Percentiles rank a stretch among this genome's conserved stretches.
phyloP scores from a whole-genome alignment of 2,113 vertebrate species.

The Salvelinus namaycush region DNA sequence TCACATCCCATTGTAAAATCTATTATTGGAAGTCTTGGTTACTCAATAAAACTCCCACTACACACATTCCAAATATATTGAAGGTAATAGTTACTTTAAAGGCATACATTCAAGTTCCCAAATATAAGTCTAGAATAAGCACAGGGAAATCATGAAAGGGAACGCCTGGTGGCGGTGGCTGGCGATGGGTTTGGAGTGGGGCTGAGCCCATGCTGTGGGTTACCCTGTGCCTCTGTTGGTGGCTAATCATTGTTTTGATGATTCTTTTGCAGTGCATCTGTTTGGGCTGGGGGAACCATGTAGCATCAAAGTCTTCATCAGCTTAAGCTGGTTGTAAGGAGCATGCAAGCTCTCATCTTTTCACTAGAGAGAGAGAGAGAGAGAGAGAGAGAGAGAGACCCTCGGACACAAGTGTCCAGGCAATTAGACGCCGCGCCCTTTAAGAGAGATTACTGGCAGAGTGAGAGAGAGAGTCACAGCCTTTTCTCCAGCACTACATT shows the following conservation, averaged over 20 bases:
- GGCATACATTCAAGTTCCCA: conserved; percentile 27
- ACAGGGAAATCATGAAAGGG: conserved; percentile 24
- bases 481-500: conserved; percentile 41
- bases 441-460: conserved; percentile 63
- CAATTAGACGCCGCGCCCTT: conserved; percentile 67
- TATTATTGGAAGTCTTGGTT: conserved; percentile 33
- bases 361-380: conserved; percentile 57
- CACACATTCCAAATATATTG: conserved; percentile 40
- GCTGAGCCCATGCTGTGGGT: conserved; percentile 54
- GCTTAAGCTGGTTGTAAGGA: conserved; percentile 75
- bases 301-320: conserved; percentile 75
- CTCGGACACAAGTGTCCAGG: conserved; percentile 66
- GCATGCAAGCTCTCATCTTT: conserved; percentile 68
- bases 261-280: conserved; percentile 64
- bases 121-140: conserved; percentile 4
- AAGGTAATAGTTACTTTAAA: conserved; percentile 15
- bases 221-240: conserved; percentile 57
- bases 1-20: conserved; percentile 44
- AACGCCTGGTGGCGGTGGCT: conserved; percentile 14
- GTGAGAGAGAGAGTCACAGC: conserved; percentile 9
- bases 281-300: conserved; percentile 50
- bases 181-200: conserved; percentile 17
- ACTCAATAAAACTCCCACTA: conserved; percentile 18
- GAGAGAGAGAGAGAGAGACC: conserved; percentile 51
- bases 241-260: conserved; percentile 75